phyloP scores from a whole-genome alignment of 2,113 vertebrate genomes.

The Entelurus aequoreus region DNA sequence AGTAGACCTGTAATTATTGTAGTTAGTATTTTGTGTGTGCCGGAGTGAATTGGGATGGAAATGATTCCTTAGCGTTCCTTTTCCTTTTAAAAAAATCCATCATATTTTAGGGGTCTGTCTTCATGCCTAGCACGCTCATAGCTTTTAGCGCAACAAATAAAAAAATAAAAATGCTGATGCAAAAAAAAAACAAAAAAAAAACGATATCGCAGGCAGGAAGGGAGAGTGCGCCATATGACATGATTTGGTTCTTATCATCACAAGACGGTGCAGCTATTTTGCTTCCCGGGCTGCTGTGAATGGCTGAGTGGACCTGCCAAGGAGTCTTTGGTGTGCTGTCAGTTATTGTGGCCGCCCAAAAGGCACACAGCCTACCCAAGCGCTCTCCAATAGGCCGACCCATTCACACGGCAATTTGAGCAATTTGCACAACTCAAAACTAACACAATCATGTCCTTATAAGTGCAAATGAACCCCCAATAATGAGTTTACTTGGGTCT shows the following conservation, averaged over 20 bases:
- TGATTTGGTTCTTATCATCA: conserved; percentile 56
- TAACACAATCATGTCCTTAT: conserved; percentile 29
- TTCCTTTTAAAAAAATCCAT: conserved; percentile 4
- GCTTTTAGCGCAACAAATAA: conserved; percentile 23
- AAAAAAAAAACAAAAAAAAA: conserved; percentile 18
- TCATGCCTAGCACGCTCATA: conserved; percentile 11
- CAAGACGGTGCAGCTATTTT: conserved; percentile 44
- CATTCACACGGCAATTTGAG: conserved; percentile 33
- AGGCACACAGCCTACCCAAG: conserved; percentile 14
- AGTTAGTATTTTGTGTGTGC: not conserved
- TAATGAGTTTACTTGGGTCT: too few relatives aligned
- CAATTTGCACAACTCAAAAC: conserved; percentile 1
- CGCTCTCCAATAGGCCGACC: conserved; percentile 31
- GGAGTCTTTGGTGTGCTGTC: conserved; percentile 53
- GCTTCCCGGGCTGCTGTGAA: conserved; percentile 51
- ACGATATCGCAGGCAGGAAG: not conserved
- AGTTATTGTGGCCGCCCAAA: conserved; percentile 39
- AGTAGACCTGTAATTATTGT: conserved; percentile 2
- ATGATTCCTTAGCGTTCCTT: conserved; percentile 9
- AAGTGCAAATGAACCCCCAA: not conserved
- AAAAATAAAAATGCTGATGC: conserved; percentile 13
- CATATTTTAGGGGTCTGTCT: not conserved
- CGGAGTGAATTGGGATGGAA: conserved; percentile 4
- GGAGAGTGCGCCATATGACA: conserved; percentile 11
- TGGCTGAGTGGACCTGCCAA: conserved; percentile 56